Evolutionary conservation across 2,113 vertebrate species (phyloP).

Genomic region (Cyrtonyx montezumae): DNA sequence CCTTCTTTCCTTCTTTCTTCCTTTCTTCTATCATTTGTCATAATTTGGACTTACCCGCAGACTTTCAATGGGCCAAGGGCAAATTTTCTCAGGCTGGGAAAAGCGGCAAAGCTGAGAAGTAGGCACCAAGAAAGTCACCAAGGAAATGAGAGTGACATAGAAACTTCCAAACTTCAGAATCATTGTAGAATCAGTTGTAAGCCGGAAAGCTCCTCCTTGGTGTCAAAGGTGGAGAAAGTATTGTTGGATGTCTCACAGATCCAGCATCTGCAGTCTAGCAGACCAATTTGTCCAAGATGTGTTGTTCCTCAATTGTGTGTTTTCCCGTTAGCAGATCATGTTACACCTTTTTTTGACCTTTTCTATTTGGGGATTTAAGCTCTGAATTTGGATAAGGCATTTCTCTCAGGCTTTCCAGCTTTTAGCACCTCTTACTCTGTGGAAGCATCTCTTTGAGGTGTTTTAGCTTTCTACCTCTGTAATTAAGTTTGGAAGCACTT

Average conservation of each 20-base stretch:
- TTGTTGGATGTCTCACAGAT: not conserved
- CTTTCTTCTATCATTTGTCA: too few relatives aligned
- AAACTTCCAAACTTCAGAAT: not conserved
- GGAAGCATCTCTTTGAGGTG: not conserved
- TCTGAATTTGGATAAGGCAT: not conserved
- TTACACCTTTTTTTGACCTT: not conserved
- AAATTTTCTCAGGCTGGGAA: not conserved
- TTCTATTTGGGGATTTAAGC: not conserved
- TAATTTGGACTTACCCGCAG: not conserved
- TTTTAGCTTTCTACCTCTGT: not conserved
- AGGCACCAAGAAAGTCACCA: not conserved
- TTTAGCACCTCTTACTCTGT: not conserved
- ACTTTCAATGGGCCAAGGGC: not conserved
- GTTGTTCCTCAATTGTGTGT: not conserved
- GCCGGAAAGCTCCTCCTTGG: fast-evolving
- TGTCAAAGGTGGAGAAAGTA: not conserved
- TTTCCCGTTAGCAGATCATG: not conserved
- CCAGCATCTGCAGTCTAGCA: not conserved
- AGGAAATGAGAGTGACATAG: fast-evolving
- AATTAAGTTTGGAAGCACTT: not conserved
- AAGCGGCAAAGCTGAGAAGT: not conserved
- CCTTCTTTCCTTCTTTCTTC: too few relatives aligned
- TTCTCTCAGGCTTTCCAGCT: not conserved
- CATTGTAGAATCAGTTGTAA: not conserved
- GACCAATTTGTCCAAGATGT: not conserved